Conservation (phyloP, 1,140 invertebrate genomes). For the Oryctes rhinoceros region DNA sequence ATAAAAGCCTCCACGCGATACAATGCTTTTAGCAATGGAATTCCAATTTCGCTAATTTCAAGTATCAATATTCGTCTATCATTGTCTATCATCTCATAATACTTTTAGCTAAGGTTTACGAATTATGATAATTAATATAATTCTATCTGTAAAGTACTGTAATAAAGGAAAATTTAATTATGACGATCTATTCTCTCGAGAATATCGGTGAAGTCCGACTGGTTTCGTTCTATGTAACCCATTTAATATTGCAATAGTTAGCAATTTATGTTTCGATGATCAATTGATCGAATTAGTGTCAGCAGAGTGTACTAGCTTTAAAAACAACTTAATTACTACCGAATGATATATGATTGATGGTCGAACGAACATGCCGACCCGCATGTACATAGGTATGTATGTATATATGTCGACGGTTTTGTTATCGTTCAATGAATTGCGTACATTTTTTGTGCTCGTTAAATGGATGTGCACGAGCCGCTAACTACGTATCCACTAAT, state of each 20-base stretch:
- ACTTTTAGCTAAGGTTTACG: too few species aligned
- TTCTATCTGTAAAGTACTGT: too few species aligned
- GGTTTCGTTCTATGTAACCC: background rate
- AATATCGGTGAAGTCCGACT: background rate
- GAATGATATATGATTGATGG: background rate
- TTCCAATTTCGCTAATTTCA: too few species aligned
- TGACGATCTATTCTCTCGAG: background rate
- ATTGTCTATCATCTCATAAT: too few species aligned
- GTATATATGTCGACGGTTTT: background rate
- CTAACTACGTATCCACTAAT: background rate
- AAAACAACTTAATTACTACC: slow-evolving; percentile 12
- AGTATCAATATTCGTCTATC: too few species aligned
- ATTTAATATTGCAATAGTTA: background rate
- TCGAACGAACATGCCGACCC: background rate
- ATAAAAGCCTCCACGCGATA: too few species aligned
- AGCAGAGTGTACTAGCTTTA: background rate
- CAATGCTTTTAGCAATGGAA: too few species aligned
- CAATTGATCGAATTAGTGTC: slow-evolving; percentile 18
- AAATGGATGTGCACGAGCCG: background rate
- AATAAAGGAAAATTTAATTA: too few species aligned
- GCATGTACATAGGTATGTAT: too few species aligned
- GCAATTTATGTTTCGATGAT: background rate
- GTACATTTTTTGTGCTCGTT: background rate
- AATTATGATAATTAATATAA: too few species aligned
- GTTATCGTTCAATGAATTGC: background rate